Base-by-base conservation (phyloP, 2,113 vertebrate species). In the Malurus alboscapulatus region DNA sequence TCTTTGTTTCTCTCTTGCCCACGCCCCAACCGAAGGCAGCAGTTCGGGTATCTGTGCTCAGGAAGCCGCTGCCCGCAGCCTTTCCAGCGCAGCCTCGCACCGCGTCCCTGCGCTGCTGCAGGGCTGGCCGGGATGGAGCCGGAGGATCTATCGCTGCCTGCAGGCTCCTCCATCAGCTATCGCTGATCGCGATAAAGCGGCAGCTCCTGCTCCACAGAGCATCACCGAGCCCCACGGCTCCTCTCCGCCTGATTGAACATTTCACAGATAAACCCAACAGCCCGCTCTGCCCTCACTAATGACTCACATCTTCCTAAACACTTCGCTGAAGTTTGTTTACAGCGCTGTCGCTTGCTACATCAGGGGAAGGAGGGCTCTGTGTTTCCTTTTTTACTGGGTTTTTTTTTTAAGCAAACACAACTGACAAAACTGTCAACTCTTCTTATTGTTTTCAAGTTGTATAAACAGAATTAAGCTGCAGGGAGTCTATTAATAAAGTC, bases 401-500 rank as follows among this genome's bases (percentile, higher is more conserved):
- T 66, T 45, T 34, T 34, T 34, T 75, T 87, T 75, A n/a, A 94
- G 67, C 63, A 93, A 80, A 84, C 73, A 67, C 68, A 94, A 93
- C 95, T 54, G 92, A 87, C 93, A 93, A 95, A 95, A 93, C 84
- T 89, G 95, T 68, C 82, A 90, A 42, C 54, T 88, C 59, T 78
- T 93, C 88, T 93, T 94, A 89, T 94, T 97, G 92, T 95, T 94
- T 95, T 96, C 76, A 81, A 92, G 86, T 94, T 91, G 69, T 79
- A 82, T 76, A 96, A 96, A 96, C 90, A 95, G 92, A 93, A 91
- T 94, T 94, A 93, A 88, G 91, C 96, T 93, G 80, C 91, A 51
- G 93, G 95, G 94, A 96, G 82, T 94, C 88, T 91, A 96, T 97
- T 96, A 96, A 97, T 96, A 96, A 97, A 86, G 75, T 79, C 75